Conservation (phyloP, 2,888 invertebrate genomes). For the Catocala nupta region DNA sequence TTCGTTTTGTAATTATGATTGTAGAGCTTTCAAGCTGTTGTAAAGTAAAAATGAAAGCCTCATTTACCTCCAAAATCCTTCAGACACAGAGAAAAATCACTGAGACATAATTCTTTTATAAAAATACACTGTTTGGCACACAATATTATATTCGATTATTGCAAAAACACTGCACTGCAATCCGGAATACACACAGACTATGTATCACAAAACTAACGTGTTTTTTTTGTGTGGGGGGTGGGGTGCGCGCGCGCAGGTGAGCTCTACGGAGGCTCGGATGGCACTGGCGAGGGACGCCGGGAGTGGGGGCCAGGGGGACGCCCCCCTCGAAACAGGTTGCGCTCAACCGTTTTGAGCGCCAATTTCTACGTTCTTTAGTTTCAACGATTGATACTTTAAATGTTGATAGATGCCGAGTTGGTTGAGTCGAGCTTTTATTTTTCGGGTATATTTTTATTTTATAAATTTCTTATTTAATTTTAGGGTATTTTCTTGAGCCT, state of each 20-base stretch:
- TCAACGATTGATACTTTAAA: conserved; percentile 74
- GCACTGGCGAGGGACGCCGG: conserved; percentile 64
- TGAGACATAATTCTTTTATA: conserved; percentile 67
- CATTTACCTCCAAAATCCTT: conserved; percentile 80
- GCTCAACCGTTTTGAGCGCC: conserved; percentile 79
- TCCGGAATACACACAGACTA: conserved; percentile 68
- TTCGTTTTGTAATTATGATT: not conserved
- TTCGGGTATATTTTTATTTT: not conserved
- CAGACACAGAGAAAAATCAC: conserved; percentile 71
- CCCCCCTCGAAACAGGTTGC: conserved; percentile 80
- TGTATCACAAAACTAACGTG: conserved; percentile 52
- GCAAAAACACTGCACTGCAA: conserved; percentile 78
- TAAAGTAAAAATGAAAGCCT: conserved; percentile 2
- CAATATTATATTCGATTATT: conserved; percentile 37
- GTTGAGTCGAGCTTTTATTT: conserved; percentile 13
- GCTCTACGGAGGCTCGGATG: conserved; percentile 69
- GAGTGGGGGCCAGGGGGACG: conserved; percentile 54
- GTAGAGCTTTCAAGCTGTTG: conserved; percentile 7
- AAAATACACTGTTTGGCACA: conserved; percentile 46
- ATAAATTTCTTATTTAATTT: not conserved
- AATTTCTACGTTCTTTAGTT: conserved; percentile 74
- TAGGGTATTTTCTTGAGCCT: not conserved
- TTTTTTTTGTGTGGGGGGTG: conserved; percentile 54
- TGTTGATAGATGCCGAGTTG: conserved; percentile 66
- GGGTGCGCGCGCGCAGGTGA: conserved; percentile 64